phyloP scores from a whole-genome alignment of 2,797 vertebrate genomes.

The Vespertilio murinus region DNA sequence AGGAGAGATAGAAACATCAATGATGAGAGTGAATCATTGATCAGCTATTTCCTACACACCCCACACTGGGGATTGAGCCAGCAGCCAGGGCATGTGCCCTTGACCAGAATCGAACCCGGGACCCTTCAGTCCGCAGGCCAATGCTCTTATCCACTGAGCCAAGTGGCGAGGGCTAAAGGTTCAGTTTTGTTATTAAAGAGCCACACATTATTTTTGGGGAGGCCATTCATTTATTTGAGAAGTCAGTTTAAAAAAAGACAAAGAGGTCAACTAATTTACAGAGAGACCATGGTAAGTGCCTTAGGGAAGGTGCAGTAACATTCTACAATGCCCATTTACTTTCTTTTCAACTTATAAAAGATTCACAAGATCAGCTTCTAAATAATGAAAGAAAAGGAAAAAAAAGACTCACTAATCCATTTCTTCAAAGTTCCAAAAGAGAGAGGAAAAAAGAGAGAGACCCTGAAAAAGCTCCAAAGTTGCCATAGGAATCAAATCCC shows the following conservation, averaged over 20 bases:
- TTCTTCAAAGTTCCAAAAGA: background rate
- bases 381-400: background rate
- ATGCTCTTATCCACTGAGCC: too few species aligned
- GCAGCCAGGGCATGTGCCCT: too few species aligned
- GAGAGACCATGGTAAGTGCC: background rate
- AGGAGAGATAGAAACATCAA: too few species aligned
- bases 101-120: too few species aligned
- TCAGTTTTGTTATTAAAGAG: background rate
- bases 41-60: too few species aligned
- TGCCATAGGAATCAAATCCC: background rate
- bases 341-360: background rate
- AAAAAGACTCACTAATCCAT: background rate
- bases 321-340: background rate
- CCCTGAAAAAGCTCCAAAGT: background rate
- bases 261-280: slow-evolving; percentile 11
- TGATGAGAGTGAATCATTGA: too few species aligned
- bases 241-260: background rate
- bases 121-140: too few species aligned
- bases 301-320: background rate
- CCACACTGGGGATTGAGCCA: too few species aligned
- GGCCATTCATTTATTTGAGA: slow-evolving; percentile 30
- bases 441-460: background rate
- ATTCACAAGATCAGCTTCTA: background rate
- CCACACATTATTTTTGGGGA: background rate
- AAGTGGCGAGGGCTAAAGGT: background rate